Base-by-base conservation (phyloP, 2,888 invertebrate species). In the Drosophila tripunctata region DNA sequence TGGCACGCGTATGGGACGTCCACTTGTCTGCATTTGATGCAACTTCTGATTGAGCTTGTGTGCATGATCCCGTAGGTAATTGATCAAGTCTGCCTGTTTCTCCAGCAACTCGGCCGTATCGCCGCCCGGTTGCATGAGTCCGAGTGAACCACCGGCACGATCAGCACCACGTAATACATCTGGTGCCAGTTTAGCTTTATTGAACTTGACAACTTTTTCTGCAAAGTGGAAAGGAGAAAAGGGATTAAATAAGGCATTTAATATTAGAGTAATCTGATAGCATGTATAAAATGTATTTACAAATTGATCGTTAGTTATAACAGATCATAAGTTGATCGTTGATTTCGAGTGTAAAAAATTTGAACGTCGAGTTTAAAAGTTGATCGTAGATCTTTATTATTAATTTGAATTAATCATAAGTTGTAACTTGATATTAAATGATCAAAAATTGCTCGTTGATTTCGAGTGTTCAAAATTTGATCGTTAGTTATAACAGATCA, bases 1-100 rank as follows among this genome's bases (percentile, higher is more conserved):
- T 1, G 77, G 79, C 2, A 72, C 44, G 4, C 60, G 66, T 15
- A 76, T 47, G 10, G 88, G 84, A 40, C 91, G 92, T 57, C 93
- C 82, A 89, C 92, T 93, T 45, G 93, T 92, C 87, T 92, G 93
- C 78, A 94, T 89, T 61, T 93, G 90, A 92, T 95, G 94, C 76
- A 95, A 91, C 88, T 93, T 94, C 75, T 94, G 93, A 72, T 94
- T 93, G 36, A 95, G 91, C 81, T 93, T 93, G 22, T 93, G 93
- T 78, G 95, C 94, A 73, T 95, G 94, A 83, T 95, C 95, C 72
- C 93, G 93, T 56, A 95, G 91, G 86, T 94, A 94, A 82, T 93
- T 92, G 70, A 95, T 95, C 6, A 95, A 91, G 90, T 95, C 95
- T 21, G 95, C 95, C 92, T 95, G 95, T 88, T 94, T 94, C 81